Evolutionary conservation across 1,140 invertebrate genomes (phyloP).

Genomic region (Linepithema humile): DNA sequence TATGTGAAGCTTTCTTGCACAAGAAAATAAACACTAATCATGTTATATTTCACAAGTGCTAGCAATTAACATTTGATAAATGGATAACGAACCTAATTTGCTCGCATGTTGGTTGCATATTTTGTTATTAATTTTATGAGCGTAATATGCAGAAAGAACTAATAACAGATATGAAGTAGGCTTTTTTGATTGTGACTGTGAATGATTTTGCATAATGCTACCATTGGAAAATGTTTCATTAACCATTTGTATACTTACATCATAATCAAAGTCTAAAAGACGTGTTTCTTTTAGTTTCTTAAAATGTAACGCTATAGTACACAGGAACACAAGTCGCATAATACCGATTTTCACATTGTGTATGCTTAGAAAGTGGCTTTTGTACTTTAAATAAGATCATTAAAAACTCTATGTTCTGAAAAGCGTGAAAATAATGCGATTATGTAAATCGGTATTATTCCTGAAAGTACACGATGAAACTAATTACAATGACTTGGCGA

Average conservation of each 20-base stretch:
- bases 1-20: slow-evolving; percentile 9
- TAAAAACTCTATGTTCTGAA: not conserved
- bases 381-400: not conserved
- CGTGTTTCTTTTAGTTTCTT: not conserved
- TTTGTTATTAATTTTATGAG: not conserved
- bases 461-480: slow-evolving; percentile 49
- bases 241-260: not conserved
- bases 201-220: not conserved
- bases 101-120: slow-evolving; percentile 7
- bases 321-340: not conserved
- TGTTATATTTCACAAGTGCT: not conserved
- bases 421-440: too few species aligned
- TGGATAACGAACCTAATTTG: not conserved
- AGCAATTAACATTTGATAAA: not conserved
- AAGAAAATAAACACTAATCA: not conserved
- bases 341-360: slow-evolving; percentile 34
- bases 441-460: slow-evolving; percentile 59
- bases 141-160: not conserved
- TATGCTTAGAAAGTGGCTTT: not conserved
- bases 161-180: not conserved
- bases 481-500: slow-evolving; percentile 64
- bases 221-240: not conserved
- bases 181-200: not conserved
- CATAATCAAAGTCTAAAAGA: slow-evolving; percentile 4
- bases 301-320: slow-evolving; percentile 19